Conservation (phyloP, 2,113 vertebrate genomes). For the Pionites leucogaster region DNA sequence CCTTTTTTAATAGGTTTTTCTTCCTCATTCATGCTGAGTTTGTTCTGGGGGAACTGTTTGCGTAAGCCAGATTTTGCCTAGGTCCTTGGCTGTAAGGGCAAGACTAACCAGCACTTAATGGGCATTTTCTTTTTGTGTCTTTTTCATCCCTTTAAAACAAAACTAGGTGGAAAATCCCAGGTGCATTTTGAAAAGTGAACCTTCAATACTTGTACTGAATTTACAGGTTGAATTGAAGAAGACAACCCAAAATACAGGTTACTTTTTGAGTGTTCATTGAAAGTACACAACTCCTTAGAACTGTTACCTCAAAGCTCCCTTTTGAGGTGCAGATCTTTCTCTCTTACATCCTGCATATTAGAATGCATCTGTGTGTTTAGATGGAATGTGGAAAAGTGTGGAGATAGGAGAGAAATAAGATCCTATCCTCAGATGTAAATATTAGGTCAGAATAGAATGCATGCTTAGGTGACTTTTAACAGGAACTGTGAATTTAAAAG, state of each 20-base stretch:
- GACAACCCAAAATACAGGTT: not conserved
- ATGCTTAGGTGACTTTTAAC: not conserved
- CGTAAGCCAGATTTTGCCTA: not conserved
- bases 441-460: not conserved
- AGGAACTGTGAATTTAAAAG: not conserved
- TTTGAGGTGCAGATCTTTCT: not conserved
- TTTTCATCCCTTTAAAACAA: not conserved
- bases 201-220: not conserved
- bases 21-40: not conserved
- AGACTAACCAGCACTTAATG: not conserved
- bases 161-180: not conserved
- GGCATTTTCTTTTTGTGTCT: not conserved
- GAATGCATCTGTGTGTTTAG: not conserved
- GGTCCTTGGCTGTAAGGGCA: not conserved
- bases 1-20: not conserved
- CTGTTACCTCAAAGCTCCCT: not conserved
- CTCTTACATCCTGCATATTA: not conserved
- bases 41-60: not conserved
- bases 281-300: not conserved
- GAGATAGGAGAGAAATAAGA: not conserved
- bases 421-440: not conserved
- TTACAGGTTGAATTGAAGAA: not conserved
- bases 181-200: not conserved
- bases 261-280: not conserved
- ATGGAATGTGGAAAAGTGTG: not conserved